Evolutionary conservation across 2,113 vertebrate species (phyloP).

Genomic region (Heterotilapia buettikoferi): DNA sequence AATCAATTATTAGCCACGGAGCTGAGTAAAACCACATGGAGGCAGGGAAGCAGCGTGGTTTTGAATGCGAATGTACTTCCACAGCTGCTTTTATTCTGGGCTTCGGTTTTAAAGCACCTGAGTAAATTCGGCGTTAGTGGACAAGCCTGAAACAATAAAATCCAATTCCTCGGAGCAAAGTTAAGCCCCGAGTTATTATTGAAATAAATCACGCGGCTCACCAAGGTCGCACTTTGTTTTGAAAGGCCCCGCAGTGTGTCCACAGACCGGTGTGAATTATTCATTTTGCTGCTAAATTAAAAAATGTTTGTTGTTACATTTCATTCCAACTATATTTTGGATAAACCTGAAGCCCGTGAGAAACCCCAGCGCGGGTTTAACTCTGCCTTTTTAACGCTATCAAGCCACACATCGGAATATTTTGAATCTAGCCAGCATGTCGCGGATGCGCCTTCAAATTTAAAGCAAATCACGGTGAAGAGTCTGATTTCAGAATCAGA

Average conservation of each 20-base stretch:
- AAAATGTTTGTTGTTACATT: background rate
- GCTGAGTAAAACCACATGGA: slow-evolving; percentile 63
- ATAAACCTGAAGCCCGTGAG: background rate
- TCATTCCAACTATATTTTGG: background rate
- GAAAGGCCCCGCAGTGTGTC: background rate
- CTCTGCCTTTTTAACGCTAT: background rate
- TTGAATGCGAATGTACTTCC: background rate
- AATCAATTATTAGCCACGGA: slow-evolving; percentile 55
- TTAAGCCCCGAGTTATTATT: background rate
- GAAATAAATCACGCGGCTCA: background rate
- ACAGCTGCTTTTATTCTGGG: background rate
- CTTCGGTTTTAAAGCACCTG: slow-evolving; percentile 2
- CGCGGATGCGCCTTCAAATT: background rate
- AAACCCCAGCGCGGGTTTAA: background rate
- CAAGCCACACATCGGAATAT: background rate
- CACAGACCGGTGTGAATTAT: background rate
- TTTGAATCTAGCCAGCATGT: background rate
- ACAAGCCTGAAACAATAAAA: slow-evolving; percentile 8
- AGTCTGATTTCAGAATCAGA: background rate
- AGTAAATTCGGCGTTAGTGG: background rate
- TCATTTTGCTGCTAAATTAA: background rate
- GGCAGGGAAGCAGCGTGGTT: background rate
- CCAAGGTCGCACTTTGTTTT: background rate
- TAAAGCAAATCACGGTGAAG: background rate
- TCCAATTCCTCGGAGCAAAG: background rate